These are phyloP conservation scores for Phoxinus phoxinus DNA, from an alignment of 2,113 vertebrate genomes.

Conservation along the genomic window DNA sequence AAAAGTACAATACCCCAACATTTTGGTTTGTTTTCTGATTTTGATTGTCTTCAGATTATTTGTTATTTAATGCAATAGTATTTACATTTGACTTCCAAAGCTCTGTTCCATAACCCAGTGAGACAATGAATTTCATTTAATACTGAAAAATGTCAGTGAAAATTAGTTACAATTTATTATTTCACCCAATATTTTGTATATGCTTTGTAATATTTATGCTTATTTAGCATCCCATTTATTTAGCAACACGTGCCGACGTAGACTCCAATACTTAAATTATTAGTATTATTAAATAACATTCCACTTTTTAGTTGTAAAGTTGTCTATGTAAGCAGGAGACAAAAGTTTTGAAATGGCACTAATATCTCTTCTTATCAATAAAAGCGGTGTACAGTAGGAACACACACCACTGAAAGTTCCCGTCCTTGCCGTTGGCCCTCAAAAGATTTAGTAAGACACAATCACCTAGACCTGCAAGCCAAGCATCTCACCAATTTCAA, in stretches of 20 bases:
- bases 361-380: neutral
- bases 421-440: neutral
- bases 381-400: neutral
- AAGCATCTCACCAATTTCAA: conserved; percentile 35
- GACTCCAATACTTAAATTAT: too few species aligned
- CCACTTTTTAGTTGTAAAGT: neutral
- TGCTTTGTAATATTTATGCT: neutral
- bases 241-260: too few species aligned
- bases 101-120: too few species aligned
- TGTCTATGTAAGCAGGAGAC: neutral
- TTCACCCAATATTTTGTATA: neutral
- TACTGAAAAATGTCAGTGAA: neutral
- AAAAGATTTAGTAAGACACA: conserved; percentile 42
- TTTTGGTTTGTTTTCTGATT: too few species aligned
- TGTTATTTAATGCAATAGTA: too few species aligned
- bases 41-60: too few species aligned
- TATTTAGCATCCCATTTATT: neutral
- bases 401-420: neutral
- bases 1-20: too few species aligned
- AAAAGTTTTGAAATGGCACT: neutral
- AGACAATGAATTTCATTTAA: neutral
- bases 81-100: too few species aligned
- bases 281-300: neutral
- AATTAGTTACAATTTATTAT: neutral
- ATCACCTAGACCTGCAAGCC: conserved; percentile 38